These are phyloP conservation scores for Acipenser oxyrinchus DNA, from an alignment of 2,797 vertebrate genomes.

Conservation along the genomic window DNA sequence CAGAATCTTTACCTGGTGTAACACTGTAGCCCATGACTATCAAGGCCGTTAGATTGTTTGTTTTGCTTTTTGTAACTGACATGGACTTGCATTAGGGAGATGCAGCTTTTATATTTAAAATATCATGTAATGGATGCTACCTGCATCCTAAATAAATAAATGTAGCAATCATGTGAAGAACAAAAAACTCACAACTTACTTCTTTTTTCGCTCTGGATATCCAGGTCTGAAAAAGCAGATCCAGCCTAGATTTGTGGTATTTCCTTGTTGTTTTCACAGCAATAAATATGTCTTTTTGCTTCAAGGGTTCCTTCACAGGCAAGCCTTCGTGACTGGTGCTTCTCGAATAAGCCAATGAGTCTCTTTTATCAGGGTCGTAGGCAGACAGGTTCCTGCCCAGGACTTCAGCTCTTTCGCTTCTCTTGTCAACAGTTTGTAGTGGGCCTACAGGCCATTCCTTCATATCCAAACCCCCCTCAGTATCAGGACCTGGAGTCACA, in stretches of 20 bases:
- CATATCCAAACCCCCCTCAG: background rate
- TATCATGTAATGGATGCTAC: too few species aligned
- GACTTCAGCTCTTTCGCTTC: constrained; percentile 11
- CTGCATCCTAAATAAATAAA: too few species aligned
- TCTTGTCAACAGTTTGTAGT: background rate
- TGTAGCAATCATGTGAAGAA: too few species aligned
- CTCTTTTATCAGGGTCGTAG: constrained; percentile 1
- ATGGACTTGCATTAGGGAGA: too few species aligned
- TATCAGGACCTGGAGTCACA: constrained; percentile 1
- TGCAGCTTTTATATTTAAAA: too few species aligned
- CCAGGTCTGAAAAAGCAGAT: constrained; percentile 85
- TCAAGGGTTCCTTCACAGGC: constrained; percentile 44
- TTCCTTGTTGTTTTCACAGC: constrained; percentile 90
- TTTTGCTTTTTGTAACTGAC: too few species aligned
- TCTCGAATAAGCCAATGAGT: background rate
- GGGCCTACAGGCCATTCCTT: background rate
- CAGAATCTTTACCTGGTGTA: too few species aligned
- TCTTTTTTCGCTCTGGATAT: constrained; percentile 75
- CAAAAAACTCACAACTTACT: constrained; percentile 47
- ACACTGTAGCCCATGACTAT: too few species aligned
- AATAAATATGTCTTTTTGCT: constrained; percentile 80
- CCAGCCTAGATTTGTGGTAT: constrained; percentile 78
- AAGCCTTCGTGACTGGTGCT: background rate
- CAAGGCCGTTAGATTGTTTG: too few species aligned
- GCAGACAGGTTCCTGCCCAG: background rate